Evolutionary conservation across 2,888 invertebrate genomes (phyloP).

Genomic region (Phaonia tiefii): DNA sequence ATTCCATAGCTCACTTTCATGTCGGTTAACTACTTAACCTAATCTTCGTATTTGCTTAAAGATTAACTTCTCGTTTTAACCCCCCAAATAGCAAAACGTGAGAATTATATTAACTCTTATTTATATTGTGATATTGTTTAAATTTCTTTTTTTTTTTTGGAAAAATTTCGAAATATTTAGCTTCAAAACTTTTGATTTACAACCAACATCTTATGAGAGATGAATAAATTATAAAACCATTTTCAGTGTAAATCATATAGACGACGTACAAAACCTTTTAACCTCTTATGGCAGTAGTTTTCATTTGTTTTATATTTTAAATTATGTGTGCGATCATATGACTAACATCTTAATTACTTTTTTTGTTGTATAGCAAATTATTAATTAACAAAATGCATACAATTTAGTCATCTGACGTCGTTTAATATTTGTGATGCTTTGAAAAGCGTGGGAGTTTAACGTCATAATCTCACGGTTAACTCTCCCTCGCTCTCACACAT

Average conservation of each 20-base stretch:
- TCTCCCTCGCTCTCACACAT: too few relatives aligned
- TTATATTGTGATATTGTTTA: conserved; percentile 13
- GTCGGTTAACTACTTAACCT: not conserved
- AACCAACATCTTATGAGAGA: conserved; percentile 42
- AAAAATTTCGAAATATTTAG: too few relatives aligned
- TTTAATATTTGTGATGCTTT: conserved; percentile 50
- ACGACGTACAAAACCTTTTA: conserved; percentile 3
- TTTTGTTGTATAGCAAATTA: conserved; percentile 38
- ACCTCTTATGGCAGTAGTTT: not conserved
- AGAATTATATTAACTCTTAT: conserved; percentile 47
- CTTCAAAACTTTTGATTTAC: not conserved
- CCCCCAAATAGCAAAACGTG: conserved; percentile 52
- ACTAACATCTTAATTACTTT: conserved; percentile 44
- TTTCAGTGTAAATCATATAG: too few relatives aligned
- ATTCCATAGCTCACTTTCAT: conserved; percentile 9
- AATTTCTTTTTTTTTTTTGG: not conserved
- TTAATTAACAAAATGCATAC: conserved; percentile 32
- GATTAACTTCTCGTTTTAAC: conserved; percentile 9
- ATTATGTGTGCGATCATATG: conserved; percentile 22
- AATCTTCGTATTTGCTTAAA: conserved; percentile 18
- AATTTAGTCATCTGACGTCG: conserved; percentile 15
- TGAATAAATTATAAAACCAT: conserved; percentile 35
- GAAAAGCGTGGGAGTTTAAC: conserved; percentile 63
- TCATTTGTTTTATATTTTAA: not conserved
- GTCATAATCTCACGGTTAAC: too few relatives aligned